Base-by-base conservation (phyloP, 2,797 vertebrate species). In the Sternarchorhynchus goeldii region DNA sequence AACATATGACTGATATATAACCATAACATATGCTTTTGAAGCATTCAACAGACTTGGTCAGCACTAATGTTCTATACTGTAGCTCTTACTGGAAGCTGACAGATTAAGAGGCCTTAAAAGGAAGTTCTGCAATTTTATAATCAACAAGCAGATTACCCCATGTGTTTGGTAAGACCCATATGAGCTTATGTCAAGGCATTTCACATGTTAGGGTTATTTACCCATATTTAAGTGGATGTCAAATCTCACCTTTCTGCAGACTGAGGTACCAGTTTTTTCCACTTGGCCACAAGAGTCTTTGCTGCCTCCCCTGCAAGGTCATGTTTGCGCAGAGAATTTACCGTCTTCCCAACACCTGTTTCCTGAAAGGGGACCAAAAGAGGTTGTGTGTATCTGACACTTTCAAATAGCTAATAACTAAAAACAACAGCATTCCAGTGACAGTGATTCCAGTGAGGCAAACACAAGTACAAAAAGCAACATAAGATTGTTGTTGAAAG, bases 251-350 rank as follows among this genome's bases (percentile, higher is more conserved):
- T 92, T 62, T 96, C 96, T 32, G 89, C 77, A 81, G 95, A 91
- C 32, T 95, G 94, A n/a, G 97, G 97, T 0, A 99, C 96, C 77
- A 99, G 91, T 83, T 96, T 97, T 92, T 99, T 99, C 98, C 98
- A 99, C 88, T 95, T 95, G 72, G 95, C 95, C 58, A 99, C 96
- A 0, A 99, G 92, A 83, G 87, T 92, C 90, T 95, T 97, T 0
- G 97, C 97, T 65, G 93, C 85, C 14, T 93, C 95, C 72, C 96
- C 97, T 0, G 94, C 96, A 0, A 92, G 81, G 64, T 96, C 94
- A 0, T 98, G 95, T 81, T 98, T 99, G 85, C 97, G 91, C 41
- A 98, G 92, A 56, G 96, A 94, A 86, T 99, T 99, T 85, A 99
- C 97, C 4, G 96, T 93, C 88, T 98, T 99, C n/a, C 97, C 97